These are phyloP conservation scores for Chunga burmeisteri DNA, from an alignment of 2,113 vertebrate species.

Conservation along the genomic window DNA sequence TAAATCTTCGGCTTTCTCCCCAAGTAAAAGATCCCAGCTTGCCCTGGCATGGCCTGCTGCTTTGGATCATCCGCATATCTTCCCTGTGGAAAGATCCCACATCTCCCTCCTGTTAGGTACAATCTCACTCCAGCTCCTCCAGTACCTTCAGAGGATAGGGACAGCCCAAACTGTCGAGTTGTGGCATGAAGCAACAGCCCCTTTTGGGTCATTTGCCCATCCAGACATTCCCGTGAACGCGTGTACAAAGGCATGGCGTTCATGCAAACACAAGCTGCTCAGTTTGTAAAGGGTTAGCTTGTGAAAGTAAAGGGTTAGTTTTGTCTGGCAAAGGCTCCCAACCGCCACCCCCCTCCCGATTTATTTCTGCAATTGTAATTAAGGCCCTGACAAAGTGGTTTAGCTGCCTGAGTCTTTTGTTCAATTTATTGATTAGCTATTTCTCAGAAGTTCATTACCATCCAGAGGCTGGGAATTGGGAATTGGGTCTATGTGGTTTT, in stretches of 20 bases:
- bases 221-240: rapidly evolving
- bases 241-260: rapidly evolving
- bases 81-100: background rate
- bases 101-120: background rate
- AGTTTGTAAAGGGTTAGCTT: conserved; percentile 28
- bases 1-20: background rate
- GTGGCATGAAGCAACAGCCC: background rate
- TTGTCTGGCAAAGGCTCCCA: conserved; percentile 54
- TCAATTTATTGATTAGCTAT: conserved; percentile 79
- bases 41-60: background rate
- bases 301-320: conserved; percentile 40
- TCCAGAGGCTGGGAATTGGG: conserved; percentile 63
- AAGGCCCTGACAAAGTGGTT: conserved; percentile 67
- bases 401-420: conserved; percentile 68
- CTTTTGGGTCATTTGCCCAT: background rate
- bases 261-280: background rate
- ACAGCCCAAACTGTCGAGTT: background rate
- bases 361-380: conserved; percentile 75
- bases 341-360: conserved; percentile 4
- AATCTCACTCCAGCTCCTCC: background rate
- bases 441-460: conserved; percentile 79
- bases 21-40: background rate
- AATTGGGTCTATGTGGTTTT: conserved; percentile 64
- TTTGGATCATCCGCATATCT: background rate
- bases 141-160: background rate